Evolutionary conservation across 2,888 invertebrate species (phyloP), one percentile per base, ranked within the genome.

Genomic region (Cheilosia soror): DNA sequence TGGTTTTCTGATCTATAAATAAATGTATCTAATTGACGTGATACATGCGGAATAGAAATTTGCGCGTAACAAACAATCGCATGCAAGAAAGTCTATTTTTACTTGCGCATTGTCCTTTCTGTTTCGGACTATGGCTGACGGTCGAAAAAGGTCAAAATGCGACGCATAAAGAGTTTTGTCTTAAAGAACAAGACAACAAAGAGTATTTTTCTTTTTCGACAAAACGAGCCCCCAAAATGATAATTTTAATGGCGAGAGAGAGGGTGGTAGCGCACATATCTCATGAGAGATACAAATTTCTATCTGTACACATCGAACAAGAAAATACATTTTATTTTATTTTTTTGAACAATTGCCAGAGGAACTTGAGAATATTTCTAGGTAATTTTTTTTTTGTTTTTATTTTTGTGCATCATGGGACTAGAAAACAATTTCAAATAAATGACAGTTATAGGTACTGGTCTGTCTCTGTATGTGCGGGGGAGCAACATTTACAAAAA

Each of bases 81-180:
- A 58, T 40, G 42, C 29, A 68, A 40, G 42, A 53, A 42, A 51
- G 5, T 53, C 33, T 62, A 78, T 77, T 77, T 71, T 60, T 55
- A 49, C 29, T 25, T 37, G 37, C 53, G 31, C 29, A 7, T 53
- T 51, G 40, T 60, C 55, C 55, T 51, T 15, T 62, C 31, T 78
- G 33, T 42, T 37, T 37, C 57, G 40, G 63, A 37, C 2, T 5
- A 9, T 44, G 55, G 49, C 33, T 73, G 55, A 11, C 63, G 79
- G 63, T 71, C 73, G 44, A 47, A 51, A 79, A 75, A 84, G 71
- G 71, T 80, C 80, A 75, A 69, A 69, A 63, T 65, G 57, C 55
- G 55, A 62, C 73, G 73, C 68, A 51, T 58, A 33, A 51, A 51
- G 37, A 7, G 47, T 47, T 44, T 47, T 20, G 47, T 47, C 20